Evolutionary conservation across 2,888 invertebrate species (phyloP), one percentile per base, ranked within the genome.

Genomic region (Maniola hyperantus): DNA sequence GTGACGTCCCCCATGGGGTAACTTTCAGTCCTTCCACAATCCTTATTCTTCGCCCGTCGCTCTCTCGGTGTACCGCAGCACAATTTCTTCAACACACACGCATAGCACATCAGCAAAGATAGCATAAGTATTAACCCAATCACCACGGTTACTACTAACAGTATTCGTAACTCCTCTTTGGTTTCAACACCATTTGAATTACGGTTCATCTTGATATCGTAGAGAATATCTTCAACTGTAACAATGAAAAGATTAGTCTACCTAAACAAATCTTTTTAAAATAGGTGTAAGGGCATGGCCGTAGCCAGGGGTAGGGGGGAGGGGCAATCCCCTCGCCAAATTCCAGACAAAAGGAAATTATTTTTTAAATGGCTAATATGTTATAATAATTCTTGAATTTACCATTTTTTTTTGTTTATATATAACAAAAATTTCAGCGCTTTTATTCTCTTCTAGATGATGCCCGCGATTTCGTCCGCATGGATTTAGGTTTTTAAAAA

Each of bases 41-140:
- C 83, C 73, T 85, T 73, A 66, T 89, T 81, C 73, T 92, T 92
- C n/a, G 85, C 83, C 71, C 91, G 83, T 71, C 91, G 79, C 77
- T 93, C 89, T 73, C 91, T 83, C n/a, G 93, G 79, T 33, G 89
- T 87, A 60, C 92, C 93, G 71, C 95, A 95, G 77, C 94, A 95
- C 5, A 95, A 86, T 72, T 94, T 91, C 63, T 94, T 91, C 68
- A 95, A 93, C 15, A 95, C 95, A 76, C 94, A 95, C 6, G 94
- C 94, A 81, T 95, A 95, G 79, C 95, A 95, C 80, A 94, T 89
- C 0, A 95, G 87, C n/a, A 95, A 80, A 0, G 94, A 93, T 57
- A 94, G 90, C 90, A 95, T 94, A 10, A 94, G 88, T 6, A 94
- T 83, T 48, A 94, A 87, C 7, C 94, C 94, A 39, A 95, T 91